Base-by-base conservation (phyloP, 2,888 invertebrate species). In the Lamellibrachia satsuma region DNA sequence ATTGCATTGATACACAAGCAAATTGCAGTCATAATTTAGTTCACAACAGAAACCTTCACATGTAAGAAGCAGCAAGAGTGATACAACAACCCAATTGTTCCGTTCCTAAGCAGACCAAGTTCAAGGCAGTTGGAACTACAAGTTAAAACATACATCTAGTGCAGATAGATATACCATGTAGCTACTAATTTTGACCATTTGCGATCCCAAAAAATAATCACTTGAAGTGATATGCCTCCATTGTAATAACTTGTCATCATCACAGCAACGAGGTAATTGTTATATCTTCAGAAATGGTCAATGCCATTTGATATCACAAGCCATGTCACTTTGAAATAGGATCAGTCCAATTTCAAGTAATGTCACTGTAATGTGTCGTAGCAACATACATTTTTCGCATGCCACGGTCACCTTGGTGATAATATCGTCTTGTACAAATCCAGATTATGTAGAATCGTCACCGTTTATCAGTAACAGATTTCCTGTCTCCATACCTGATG, bases 21-120 rank as follows among this genome's bases (percentile, higher is more conserved):
- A 75, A 75, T 22, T 75, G 75, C 75, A 75, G 75, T 75, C 75
- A 75, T 75, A 75, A 75, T 75, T 75, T 75, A 75, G 75, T 75
- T 22, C n/a, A 75, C n/a, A 75, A 75, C 75, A 75, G 22, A 75
- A 75, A 75, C 75, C 75, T 75, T 75, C n/a, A n/a, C 22, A 75
- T 75, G 75, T 22, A 55, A 75, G 75, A 75, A 75, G 75, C 75
- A 22, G n/a, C 22, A 75, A 75, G 75, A 22, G 22, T 75, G 15
- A 75, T 22, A 75, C n/a, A 4, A 15, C 22, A 15, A 75, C 75
- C 22, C 22, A 75, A 22, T 75, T 6, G n/a, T 75, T 75, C 15
- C 15, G 3, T 75, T 22, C 75, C 75, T 15, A 75, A 75, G 75
- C 22, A n/a, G 75, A 75, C 75, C 75, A 75, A 75, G 75, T 75